Evolutionary conservation across 2,113 vertebrate species (phyloP).

Genomic region (Chroicocephalus ridibundus): DNA sequence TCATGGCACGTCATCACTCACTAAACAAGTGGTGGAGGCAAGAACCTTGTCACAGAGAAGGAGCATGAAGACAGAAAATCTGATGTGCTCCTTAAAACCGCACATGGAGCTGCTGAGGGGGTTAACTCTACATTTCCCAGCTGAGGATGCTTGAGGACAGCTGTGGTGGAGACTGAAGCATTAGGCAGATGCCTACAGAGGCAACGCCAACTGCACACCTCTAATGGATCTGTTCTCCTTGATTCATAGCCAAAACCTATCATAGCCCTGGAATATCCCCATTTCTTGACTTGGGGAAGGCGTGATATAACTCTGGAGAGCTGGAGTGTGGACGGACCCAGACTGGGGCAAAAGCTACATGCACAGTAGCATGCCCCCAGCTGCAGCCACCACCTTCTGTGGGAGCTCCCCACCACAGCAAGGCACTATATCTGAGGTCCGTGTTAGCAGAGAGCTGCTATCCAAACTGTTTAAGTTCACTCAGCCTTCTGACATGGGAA

Average conservation of each 20-base stretch:
- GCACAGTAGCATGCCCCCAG: neutral
- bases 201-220: neutral
- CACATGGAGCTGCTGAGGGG: neutral
- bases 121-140: neutral
- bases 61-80: accelerated
- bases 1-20: neutral
- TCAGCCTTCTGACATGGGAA: neutral
- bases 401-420: neutral
- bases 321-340: neutral
- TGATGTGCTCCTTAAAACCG: neutral
- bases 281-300: neutral
- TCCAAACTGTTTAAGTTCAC: neutral
- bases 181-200: neutral
- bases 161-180: neutral
- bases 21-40: neutral
- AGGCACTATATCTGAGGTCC: neutral
- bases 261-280: neutral
- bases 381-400: neutral
- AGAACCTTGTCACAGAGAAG: neutral
- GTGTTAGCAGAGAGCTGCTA: neutral
- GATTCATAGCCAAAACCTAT: neutral
- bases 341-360: neutral
- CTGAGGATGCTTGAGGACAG: neutral
- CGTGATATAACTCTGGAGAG: neutral
- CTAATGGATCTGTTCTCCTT: neutral